Evolutionary conservation across 2,113 vertebrate genomes (phyloP), one percentile per base, ranked within the genome.

Genomic region (Cavia aperea): DNA sequence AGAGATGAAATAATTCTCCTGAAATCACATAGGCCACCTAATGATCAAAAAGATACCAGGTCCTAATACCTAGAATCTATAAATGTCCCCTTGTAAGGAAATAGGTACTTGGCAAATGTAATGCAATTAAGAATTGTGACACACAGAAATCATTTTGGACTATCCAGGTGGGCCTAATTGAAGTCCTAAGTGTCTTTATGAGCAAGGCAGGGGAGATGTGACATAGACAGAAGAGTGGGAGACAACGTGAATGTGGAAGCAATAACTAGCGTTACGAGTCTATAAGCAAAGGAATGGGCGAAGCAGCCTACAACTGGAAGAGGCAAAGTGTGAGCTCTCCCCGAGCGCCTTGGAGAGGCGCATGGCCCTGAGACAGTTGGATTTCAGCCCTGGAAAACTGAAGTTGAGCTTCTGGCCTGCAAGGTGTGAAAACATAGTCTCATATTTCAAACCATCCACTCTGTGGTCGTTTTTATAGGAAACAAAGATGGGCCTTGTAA

Each of bases 401-500:
- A 51, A 0, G 1, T 7, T 49, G 62, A 43, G 3, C 33, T 5
- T 56, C 66, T 78, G 51, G 24, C 66, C 43, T 43, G 49, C 29
- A 56, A 46, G 21, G 15, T 1, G 8, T 7, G 46, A 49, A 43
- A 60, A 39, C 14, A 29, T 31, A 29, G 12, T 19, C n/a, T 15
- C 33, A 1, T 21, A 15, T 36, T 23, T 43, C 9, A 10, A 73
- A 63, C 33, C 13, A n/a, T 21, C 23, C 4, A 2, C 18, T 66
- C 6, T 33, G 31, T 24, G 66, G 23, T 36, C 24, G 3, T 21
- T 23, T 73, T 54, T 33, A 10, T 0, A 1, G 63, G 73, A 68
- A 26, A 23, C 18, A 1, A 7, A 56, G 0, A 7, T 2, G 1
- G 4, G 31, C 4, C 2, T 21, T 5, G 3, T 0, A 16, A 77